These are phyloP conservation scores for Parnassius smintheus DNA, from an alignment of 2,888 invertebrate genomes.

Conservation along the genomic window DNA sequence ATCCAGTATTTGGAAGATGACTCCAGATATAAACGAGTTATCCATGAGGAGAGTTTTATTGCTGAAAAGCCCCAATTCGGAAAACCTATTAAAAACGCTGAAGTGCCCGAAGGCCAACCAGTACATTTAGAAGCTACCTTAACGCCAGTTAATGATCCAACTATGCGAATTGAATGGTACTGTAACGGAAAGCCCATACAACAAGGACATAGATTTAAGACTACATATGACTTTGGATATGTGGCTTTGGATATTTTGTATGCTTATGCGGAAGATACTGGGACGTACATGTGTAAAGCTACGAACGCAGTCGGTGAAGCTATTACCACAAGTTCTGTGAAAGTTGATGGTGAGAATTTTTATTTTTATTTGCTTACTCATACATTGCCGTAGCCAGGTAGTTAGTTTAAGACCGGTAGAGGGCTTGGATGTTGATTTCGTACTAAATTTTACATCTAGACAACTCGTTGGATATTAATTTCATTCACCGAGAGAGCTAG, in stretches of 20 bases:
- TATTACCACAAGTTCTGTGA: constrained; percentile 94
- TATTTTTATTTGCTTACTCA: background rate
- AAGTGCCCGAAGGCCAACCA: constrained; percentile 91
- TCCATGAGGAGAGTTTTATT: constrained; percentile 87
- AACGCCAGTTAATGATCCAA: constrained; percentile 98
- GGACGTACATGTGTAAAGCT: constrained; percentile 98
- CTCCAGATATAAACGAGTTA: constrained; percentile 86
- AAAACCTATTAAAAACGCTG: constrained; percentile 91
- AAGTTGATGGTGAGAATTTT: constrained; percentile 87
- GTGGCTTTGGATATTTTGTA: constrained; percentile 98
- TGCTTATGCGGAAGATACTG: constrained; percentile 97
- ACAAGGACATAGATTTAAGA: constrained; percentile 96
- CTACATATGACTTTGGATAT: constrained; percentile 98
- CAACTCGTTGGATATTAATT: too few species aligned
- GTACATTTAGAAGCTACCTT: constrained; percentile 97
- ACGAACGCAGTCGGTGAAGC: constrained; percentile 97
- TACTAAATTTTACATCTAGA: too few species aligned
- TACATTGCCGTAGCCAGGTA: too few species aligned
- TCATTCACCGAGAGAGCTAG: too few species aligned
- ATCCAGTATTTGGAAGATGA: constrained; percentile 95
- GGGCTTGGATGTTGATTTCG: too few species aligned
- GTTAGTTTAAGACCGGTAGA: too few species aligned
- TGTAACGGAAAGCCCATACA: constrained; percentile 96
- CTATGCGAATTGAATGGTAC: constrained; percentile 99
- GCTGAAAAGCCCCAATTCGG: constrained; percentile 95